These are phyloP conservation scores for Lamellibrachia columna DNA, from an alignment of 2,888 invertebrate species.

Conservation along the genomic window DNA sequence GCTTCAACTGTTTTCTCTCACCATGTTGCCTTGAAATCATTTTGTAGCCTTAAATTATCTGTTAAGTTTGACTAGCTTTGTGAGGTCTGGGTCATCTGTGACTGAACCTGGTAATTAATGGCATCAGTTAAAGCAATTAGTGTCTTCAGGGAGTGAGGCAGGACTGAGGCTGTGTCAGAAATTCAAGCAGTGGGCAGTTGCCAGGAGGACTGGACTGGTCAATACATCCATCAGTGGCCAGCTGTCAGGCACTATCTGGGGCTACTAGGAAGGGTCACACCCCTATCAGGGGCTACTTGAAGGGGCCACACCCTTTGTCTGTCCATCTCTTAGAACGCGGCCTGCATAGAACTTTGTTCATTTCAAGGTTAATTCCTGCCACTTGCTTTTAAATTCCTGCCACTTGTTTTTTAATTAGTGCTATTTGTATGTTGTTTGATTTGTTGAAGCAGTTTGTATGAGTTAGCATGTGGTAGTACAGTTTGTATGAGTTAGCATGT, in stretches of 20 bases:
- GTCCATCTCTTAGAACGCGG: background rate
- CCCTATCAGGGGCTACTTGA: background rate
- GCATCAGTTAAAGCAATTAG: background rate
- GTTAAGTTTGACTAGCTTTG: background rate
- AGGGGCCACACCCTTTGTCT: background rate
- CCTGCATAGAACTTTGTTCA: background rate
- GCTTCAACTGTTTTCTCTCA: background rate
- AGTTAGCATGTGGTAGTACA: no score
- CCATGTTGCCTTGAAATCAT: background rate
- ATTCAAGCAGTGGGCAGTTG: background rate
- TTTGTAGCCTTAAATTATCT: background rate
- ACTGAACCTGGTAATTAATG: background rate
- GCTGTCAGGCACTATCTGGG: constrained; percentile 5
- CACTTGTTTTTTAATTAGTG: background rate
- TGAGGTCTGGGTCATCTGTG: background rate
- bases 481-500: no score
- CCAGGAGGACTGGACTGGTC: background rate
- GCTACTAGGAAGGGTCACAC: background rate
- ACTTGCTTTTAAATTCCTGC: background rate
- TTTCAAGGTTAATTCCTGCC: background rate
- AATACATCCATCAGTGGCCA: background rate
- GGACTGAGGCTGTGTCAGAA: background rate
- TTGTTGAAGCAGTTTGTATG: no score
- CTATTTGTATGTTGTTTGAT: no score
- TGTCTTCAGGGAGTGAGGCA: background rate